Base-by-base conservation (phyloP, 2,797 vertebrate species). In the Dendrocincla fuliginosa region DNA sequence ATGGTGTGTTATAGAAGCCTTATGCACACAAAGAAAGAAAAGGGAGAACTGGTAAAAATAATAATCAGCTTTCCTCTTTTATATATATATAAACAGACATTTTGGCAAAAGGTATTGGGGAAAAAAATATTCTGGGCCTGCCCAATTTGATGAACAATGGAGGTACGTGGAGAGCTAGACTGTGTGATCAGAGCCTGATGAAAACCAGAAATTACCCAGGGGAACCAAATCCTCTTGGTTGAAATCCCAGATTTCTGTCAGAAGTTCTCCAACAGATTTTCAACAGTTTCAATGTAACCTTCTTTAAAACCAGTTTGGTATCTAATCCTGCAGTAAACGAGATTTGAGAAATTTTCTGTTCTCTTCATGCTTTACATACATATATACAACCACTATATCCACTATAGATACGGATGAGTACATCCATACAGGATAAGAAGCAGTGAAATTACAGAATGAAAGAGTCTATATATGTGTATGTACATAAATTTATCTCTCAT, bases 131-230 rank as follows among this genome's bases (percentile, higher is more conserved):
- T 68, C 23, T 59, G 27, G 3, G 18, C 22, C 75, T 88, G 73
- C 87, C 46, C 1, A 1, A 59, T 52, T 63, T 86, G 71, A 88
- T 56, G 80, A 73, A 86, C 69, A 90, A 63, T 73, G 20, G 46
- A 86, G 28, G 32, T 78, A 59, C 57, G 30, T 3, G 1, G 30
- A 77, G n/a, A 59, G 32, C 32, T 90, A 81, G 35, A 41, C 57
- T 73, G 14, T 19, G 61, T 41, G 59, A 93, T 87, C 85, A 90
- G 64, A 33, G 32, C n/a, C 76, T 91, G 85, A 93, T 86, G 73
- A 94, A 94, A 96, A 84, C 39, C 83, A 94, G 90, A 93, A 91
- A 65, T 91, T 78, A 95, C 59, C 15, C 73, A 78, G 3, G 8
- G 78, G 88, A 93, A 91, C 10, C 10, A 86, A 93, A 69, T 52